phyloP scores from a whole-genome alignment of 2,113 vertebrate genomes.

The Peromyscus polionotus region DNA sequence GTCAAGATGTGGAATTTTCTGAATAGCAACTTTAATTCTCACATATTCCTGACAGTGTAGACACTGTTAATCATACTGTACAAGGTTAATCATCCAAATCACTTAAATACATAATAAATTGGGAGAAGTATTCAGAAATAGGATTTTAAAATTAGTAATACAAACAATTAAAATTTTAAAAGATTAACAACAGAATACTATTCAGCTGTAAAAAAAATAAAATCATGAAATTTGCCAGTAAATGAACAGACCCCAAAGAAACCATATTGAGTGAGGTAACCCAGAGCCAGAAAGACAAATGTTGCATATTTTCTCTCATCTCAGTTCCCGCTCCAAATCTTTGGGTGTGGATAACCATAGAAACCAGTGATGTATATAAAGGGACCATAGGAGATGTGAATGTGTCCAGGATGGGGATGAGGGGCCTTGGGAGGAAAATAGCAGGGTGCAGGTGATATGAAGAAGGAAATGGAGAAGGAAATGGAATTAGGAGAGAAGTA shows the following conservation, averaged over 20 bases:
- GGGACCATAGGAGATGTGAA: background rate
- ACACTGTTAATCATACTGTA: background rate
- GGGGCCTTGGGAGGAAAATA: background rate
- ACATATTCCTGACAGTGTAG: background rate
- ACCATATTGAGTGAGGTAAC: background rate
- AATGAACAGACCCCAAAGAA: background rate
- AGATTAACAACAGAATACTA: background rate
- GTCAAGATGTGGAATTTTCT: conserved; percentile 38
- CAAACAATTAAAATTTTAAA: conserved; percentile 39
- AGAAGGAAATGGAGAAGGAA: background rate
- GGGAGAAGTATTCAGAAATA: conserved; percentile 35
- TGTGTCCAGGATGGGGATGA: background rate
- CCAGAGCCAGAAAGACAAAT: background rate
- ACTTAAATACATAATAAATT: conserved; percentile 6
- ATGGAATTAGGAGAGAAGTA: background rate
- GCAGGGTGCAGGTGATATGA: background rate
- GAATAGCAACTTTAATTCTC: background rate
- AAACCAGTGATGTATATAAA: background rate
- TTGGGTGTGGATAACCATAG: background rate
- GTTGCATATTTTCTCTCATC: background rate
- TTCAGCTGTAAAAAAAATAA: background rate
- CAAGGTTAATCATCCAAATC: background rate
- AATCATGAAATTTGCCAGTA: background rate
- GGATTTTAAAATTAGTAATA: conserved; percentile 21
- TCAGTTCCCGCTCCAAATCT: background rate